A percentile compares a stretch with the other conserved stretches of the same genome.
phyloP scores from a whole-genome alignment of 2,888 invertebrate species.

The Carcina quercana region DNA sequence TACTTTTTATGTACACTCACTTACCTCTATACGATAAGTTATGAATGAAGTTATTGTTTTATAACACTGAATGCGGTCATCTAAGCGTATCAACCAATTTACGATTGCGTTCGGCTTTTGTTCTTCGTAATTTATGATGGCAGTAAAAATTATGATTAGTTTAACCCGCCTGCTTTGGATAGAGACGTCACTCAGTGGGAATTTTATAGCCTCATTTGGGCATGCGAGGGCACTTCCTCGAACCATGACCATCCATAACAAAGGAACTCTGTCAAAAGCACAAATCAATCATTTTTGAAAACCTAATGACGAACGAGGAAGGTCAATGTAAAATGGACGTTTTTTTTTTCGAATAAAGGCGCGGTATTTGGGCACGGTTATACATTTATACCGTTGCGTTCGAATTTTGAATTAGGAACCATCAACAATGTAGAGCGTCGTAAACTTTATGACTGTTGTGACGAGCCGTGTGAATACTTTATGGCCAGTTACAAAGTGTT shows the following conservation, averaged over 20 bases:
- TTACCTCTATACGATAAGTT: too few species aligned
- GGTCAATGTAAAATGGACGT: slow-evolving; percentile 13
- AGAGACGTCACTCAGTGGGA: slow-evolving; percentile 57
- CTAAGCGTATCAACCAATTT: slow-evolving; percentile 33
- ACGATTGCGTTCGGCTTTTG: slow-evolving; percentile 34
- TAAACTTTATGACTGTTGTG: slow-evolving; percentile 54
- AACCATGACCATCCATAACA: slow-evolving; percentile 42
- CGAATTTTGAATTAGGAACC: slow-evolving; percentile 45
- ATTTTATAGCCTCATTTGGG: slow-evolving; percentile 61
- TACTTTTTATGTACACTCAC: too few species aligned
- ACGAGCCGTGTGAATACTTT: slow-evolving; percentile 51
- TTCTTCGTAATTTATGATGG: slow-evolving; percentile 50
- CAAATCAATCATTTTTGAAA: slow-evolving; percentile 9
- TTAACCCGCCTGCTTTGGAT: slow-evolving; percentile 36
- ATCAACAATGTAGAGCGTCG: slow-evolving; percentile 36
- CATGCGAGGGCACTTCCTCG: slow-evolving; percentile 58
- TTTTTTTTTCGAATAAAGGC: background rate
- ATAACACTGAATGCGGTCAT: slow-evolving; percentile 23
- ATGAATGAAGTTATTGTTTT: slow-evolving; percentile 3
- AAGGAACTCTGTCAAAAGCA: slow-evolving; percentile 26
- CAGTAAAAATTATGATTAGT: slow-evolving; percentile 62
- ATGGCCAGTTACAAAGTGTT: slow-evolving; percentile 32
- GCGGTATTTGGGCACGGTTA: too few species aligned
- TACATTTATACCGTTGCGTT: slow-evolving; percentile 32
- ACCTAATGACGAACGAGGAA: slow-evolving; percentile 6